Evolutionary conservation across 2,888 invertebrate genomes (phyloP), one percentile per base, ranked within the genome.

Genomic region (Drosophila prolongata): DNA sequence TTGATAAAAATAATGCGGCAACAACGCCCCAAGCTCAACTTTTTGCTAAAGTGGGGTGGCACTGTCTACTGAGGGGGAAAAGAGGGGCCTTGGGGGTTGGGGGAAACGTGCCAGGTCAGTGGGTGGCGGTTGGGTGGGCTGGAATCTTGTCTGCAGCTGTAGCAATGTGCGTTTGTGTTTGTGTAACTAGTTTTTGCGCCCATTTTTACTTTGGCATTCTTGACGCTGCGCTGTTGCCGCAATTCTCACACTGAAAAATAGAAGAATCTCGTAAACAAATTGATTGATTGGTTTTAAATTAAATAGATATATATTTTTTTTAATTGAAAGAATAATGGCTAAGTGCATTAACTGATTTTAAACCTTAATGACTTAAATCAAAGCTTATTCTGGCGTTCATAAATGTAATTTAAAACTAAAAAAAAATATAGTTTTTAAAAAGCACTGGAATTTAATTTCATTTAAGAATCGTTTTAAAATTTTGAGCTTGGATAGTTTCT

Each of bases 1-100:
- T 64, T 85, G 89, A 84, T 87, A 77, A 85, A 74, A 85, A 80
- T 88, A 89, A 88, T 85, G 89, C 79, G 85, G 87, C 85, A 89
- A 84, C 85, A 89, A 75, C 87, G 84, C 87, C 76, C 76, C 54
- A 69, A 55, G 70, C 64, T 52, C 73, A 47, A 53, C 54, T 64
- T 35, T 46, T 38, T 19, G 42, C 44, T n/a, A 14, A 34, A 24
- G 27, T 16, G 43, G 24, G 64, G 19, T 38, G 68, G 58, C 69
- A 49, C 47, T 47, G 62, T 64, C 47, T 65, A 27, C 13, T 24
- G 47, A 10, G 40, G 24, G 24, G 34, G 14, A 11, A 13, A 14
- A 34, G 37, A n/a, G 57, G 35, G 11, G 19, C 27, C 9, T 5
- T 5, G 27, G n/a, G 27, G 40, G 35, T 2, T 6, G n/a, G 9